These are phyloP conservation scores for Colistium nudipinnis DNA, from an alignment of 2,113 vertebrate genomes.

Conservation along the genomic window DNA sequence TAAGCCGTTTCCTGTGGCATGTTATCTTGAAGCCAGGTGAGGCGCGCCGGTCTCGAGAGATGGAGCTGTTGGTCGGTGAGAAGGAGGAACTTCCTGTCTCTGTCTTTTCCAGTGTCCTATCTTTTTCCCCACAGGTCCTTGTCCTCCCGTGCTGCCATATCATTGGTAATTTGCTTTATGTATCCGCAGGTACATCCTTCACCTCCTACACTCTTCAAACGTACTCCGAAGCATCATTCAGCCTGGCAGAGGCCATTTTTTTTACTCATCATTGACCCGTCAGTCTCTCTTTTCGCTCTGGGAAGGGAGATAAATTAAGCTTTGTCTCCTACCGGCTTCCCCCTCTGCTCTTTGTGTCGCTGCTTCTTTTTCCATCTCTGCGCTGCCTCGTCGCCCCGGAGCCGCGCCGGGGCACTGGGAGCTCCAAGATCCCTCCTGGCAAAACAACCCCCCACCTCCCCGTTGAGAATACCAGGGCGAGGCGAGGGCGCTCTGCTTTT, in stretches of 20 bases:
- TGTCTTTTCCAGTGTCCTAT: slow-evolving; percentile 20
- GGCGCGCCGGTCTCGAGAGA: slow-evolving; percentile 60
- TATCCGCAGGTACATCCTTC: slow-evolving; percentile 4
- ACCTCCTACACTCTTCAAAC: neutral
- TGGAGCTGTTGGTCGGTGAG: slow-evolving; percentile 61
- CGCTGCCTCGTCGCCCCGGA: slow-evolving; percentile 7
- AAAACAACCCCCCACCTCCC: slow-evolving; percentile 55
- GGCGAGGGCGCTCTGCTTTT: slow-evolving; percentile 25
- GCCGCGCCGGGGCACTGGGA: slow-evolving; percentile 22
- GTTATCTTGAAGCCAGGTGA: slow-evolving; percentile 75
- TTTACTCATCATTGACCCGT: slow-evolving; percentile 31
- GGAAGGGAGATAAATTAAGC: slow-evolving; percentile 47
- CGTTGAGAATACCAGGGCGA: slow-evolving; percentile 49
- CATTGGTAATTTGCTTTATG: neutral
- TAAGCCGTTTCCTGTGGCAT: slow-evolving; percentile 72
- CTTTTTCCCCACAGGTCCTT: too few species aligned
- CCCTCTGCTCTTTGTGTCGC: slow-evolving; percentile 59
- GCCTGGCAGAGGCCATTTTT: neutral
- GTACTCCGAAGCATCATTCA: neutral
- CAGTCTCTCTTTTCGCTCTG: slow-evolving; percentile 13
- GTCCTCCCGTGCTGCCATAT: too few species aligned
- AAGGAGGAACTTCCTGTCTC: slow-evolving; percentile 23
- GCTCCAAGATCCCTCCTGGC: slow-evolving; percentile 58
- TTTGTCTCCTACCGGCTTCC: slow-evolving; percentile 24
- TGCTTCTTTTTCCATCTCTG: slow-evolving; percentile 29